Evolutionary conservation across 2,888 invertebrate species (phyloP).

Genomic region (Lithophane semibrunnea): DNA sequence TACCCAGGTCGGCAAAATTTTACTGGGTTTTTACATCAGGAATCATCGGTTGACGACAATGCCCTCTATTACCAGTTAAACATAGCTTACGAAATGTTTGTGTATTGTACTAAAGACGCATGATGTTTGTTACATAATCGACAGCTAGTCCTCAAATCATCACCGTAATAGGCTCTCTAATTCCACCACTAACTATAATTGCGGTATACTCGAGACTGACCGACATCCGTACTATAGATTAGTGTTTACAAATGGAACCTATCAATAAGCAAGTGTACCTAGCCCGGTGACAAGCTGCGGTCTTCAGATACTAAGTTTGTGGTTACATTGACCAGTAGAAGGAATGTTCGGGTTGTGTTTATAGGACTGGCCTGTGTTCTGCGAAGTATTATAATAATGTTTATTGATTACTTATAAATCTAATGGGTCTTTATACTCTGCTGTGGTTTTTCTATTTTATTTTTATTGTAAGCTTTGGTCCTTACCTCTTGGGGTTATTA

Average conservation of each 20-base stretch:
- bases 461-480: not conserved
- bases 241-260: conserved; percentile 36
- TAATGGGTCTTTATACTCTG: not conserved
- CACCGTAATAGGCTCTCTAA: not conserved
- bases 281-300: conserved; percentile 39
- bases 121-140: not conserved
- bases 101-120: not conserved
- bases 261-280: conserved; percentile 31
- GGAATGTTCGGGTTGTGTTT: conserved; percentile 1
- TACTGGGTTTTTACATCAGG: not conserved
- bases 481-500: not conserved
- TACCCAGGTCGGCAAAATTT: not conserved
- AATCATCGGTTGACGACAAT: not conserved
- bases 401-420: conserved; percentile 8
- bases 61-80: not conserved
- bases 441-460: not conserved
- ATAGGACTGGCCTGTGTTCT: not conserved
- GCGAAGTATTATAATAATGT: not conserved
- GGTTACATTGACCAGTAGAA: not conserved
- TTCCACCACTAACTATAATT: not conserved
- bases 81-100: not conserved
- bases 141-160: not conserved
- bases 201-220: not conserved
- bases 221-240: conserved; percentile 11
- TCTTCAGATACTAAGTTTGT: conserved; percentile 39